Evolutionary conservation across 2,888 invertebrate species (phyloP).

Genomic region (Ypsolopha sequella): DNA sequence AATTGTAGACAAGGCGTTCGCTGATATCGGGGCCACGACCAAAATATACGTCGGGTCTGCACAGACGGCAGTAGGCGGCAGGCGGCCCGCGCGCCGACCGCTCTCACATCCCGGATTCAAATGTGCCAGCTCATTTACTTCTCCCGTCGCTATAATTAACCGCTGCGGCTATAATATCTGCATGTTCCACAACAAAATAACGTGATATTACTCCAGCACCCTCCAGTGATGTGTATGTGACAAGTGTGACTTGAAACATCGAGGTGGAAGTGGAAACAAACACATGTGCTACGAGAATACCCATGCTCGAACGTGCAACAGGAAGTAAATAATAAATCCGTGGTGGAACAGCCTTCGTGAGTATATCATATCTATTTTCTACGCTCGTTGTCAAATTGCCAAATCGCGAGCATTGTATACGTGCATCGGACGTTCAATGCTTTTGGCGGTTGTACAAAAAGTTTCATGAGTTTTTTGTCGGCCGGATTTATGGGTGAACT

Average conservation of each 20-base stretch:
- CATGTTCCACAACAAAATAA: slow-evolving; percentile 54
- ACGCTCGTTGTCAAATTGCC: slow-evolving; percentile 55
- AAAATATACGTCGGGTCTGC: slow-evolving; percentile 58
- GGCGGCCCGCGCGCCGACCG: slow-evolving; percentile 63
- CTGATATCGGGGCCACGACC: slow-evolving; percentile 64
- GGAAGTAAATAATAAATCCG: slow-evolving; percentile 42
- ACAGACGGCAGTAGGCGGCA: slow-evolving; percentile 61
- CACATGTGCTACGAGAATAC: not conserved
- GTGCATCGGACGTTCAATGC: slow-evolving; percentile 17
- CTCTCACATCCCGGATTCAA: slow-evolving; percentile 46
- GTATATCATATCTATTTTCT: slow-evolving; percentile 54
- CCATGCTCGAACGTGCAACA: slow-evolving; percentile 8
- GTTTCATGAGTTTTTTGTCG: slow-evolving; percentile 7
- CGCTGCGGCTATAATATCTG: slow-evolving; percentile 59
- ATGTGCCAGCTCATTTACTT: slow-evolving; percentile 54
- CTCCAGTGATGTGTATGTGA: slow-evolving; percentile 14
- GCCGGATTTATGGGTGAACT: not conserved
- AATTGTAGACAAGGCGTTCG: slow-evolving; percentile 61
- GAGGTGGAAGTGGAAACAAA: slow-evolving; percentile 22
- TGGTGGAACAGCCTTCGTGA: slow-evolving; percentile 42
- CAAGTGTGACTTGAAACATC: slow-evolving; percentile 41
- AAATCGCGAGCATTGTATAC: slow-evolving; percentile 23
- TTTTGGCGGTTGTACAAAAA: slow-evolving; percentile 26
- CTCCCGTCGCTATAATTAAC: slow-evolving; percentile 57
- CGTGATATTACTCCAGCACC: slow-evolving; percentile 29